Evolutionary conservation across 2,113 vertebrate species (phyloP).

Genomic region (Crocuta crocuta): DNA sequence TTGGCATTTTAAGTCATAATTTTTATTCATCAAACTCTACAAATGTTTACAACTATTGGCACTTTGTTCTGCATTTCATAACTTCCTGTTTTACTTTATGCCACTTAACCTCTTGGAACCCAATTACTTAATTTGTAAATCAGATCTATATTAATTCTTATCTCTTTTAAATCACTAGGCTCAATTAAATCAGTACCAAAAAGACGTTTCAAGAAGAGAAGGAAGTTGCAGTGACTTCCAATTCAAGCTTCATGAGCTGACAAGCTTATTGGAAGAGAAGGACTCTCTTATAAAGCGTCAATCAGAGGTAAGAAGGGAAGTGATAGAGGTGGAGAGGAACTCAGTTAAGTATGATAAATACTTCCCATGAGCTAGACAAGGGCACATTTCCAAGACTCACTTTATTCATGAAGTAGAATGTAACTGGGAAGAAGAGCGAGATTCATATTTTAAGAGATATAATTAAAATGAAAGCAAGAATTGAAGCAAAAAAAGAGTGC

Average conservation of each 20-base stretch:
- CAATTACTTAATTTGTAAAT: constrained; percentile 14
- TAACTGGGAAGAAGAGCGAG: not conserved
- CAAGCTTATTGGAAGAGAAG: constrained; percentile 90
- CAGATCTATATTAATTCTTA: constrained; percentile 8
- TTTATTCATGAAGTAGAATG: constrained; percentile 38
- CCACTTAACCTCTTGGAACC: constrained; percentile 1
- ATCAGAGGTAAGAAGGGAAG: constrained; percentile 89
- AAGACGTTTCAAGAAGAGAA: constrained; percentile 87
- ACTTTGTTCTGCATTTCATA: constrained; percentile 41
- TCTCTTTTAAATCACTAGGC: constrained; percentile 83
- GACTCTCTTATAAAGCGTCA: constrained; percentile 91
- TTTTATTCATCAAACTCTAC: constrained; percentile 23
- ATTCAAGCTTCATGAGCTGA: constrained; percentile 91
- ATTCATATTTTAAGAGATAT: constrained; percentile 42
- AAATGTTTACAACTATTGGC: not conserved
- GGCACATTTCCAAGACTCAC: not conserved
- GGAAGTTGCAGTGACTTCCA: constrained; percentile 90
- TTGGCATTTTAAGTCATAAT: constrained; percentile 27
- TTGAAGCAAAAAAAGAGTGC: not conserved
- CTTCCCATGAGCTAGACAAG: not conserved
- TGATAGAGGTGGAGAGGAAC: not conserved
- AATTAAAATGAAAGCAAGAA: constrained; percentile 46
- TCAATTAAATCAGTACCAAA: constrained; percentile 91
- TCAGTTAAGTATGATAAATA: not conserved
- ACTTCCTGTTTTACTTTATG: not conserved